phyloP scores from a whole-genome alignment of 2,113 vertebrate genomes.

The Laticauda laticaudata region DNA sequence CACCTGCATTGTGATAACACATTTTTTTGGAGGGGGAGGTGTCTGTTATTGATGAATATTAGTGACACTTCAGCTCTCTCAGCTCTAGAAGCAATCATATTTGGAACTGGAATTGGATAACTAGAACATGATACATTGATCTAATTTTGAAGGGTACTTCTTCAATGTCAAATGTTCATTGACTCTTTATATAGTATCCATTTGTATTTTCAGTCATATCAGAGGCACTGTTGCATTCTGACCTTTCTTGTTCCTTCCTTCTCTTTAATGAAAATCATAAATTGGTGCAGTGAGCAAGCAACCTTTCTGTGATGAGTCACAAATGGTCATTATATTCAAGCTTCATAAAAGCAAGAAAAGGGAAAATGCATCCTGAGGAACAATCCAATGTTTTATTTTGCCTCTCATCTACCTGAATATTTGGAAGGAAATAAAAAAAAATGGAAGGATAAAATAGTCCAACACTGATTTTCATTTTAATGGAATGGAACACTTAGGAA shows the following conservation, averaged over 20 bases:
- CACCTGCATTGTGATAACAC: background rate
- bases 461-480: background rate
- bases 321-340: background rate
- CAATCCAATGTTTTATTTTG: background rate
- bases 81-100: conserved; percentile 4
- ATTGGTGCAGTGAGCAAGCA: background rate
- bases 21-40: conserved; percentile 2
- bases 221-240: conserved; percentile 3
- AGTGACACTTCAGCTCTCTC: background rate
- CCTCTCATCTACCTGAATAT: background rate
- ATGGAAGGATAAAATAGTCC: background rate
- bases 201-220: conserved; percentile 50
- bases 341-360: background rate
- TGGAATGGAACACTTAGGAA: background rate
- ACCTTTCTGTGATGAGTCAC: background rate
- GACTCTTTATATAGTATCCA: conserved; percentile 42
- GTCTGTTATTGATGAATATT: conserved; percentile 19
- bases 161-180: conserved; percentile 57
- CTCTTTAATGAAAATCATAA: background rate
- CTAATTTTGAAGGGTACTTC: conserved; percentile 47
- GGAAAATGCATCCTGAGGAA: background rate
- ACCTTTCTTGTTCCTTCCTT: background rate
- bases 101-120: conserved; percentile 6
- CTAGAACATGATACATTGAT: conserved; percentile 19
- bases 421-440: background rate